These are phyloP conservation scores for Ostrea edulis DNA, from an alignment of 1,140 invertebrate species.

Conservation along the genomic window DNA sequence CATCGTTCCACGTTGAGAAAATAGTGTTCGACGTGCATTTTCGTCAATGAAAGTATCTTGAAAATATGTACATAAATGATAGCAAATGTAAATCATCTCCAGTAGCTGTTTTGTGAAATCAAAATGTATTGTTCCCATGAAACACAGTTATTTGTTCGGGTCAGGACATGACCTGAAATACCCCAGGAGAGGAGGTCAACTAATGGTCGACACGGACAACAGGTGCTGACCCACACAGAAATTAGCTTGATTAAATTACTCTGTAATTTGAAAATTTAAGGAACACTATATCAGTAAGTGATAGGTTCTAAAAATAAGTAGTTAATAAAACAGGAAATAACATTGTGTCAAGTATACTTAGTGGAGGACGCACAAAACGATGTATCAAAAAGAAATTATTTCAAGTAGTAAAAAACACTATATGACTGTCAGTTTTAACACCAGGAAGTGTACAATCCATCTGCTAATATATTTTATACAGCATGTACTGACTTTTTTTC, in stretches of 20 bases:
- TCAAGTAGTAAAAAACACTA: not conserved
- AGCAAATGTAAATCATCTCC: not conserved
- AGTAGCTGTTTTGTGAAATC: not conserved
- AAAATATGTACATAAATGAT: not conserved
- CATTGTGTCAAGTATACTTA: not conserved
- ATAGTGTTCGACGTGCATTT: not conserved
- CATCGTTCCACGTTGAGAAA: not conserved
- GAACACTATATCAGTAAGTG: not conserved
- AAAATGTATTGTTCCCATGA: not conserved
- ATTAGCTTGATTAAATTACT: not conserved
- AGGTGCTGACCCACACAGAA: not conserved
- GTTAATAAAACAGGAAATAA: not conserved
- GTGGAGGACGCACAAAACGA: not conserved
- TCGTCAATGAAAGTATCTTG: not conserved
- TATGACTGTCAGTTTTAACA: not conserved
- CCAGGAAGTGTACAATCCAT: conserved; percentile 15
- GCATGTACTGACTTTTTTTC: not conserved
- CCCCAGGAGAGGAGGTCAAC: not conserved
- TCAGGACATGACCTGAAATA: conserved; percentile 31
- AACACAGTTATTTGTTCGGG: conserved; percentile 2
- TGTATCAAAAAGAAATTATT: not conserved
- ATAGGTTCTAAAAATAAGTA: not conserved
- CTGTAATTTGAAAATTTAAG: not conserved
- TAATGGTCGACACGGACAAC: conserved; percentile 18
- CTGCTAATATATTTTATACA: not conserved